Percentiles rank a stretch among this genome's conserved stretches.
Conservation (phyloP, 1,140 invertebrate genomes). For the Trypoxylus dichotomus region DNA sequence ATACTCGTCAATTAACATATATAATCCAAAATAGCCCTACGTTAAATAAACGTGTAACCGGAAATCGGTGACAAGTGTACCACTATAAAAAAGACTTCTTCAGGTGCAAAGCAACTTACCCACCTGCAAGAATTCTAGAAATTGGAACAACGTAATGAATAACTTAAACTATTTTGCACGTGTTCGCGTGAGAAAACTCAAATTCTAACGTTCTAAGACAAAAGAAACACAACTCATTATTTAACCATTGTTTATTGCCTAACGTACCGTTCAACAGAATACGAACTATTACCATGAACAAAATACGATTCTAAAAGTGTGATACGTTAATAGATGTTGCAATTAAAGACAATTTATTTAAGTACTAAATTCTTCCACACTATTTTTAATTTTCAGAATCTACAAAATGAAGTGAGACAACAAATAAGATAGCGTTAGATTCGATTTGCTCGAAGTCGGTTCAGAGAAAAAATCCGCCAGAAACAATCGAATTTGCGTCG, state of each 20-base stretch:
- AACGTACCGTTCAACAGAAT: too few relatives aligned
- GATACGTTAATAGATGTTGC: too few relatives aligned
- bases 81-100: not conserved
- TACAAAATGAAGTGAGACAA: too few relatives aligned
- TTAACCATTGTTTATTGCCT: too few relatives aligned
- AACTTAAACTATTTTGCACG: constrained; percentile 3
- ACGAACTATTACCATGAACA: too few relatives aligned
- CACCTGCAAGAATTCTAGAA: not conserved
- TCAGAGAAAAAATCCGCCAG: constrained; percentile 12
- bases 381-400: too few relatives aligned
- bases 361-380: too few relatives aligned
- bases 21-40: not conserved
- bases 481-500: constrained; percentile 31
- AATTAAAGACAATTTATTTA: too few relatives aligned
- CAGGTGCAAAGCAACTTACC: not conserved
- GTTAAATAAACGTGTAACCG: constrained; percentile 8
- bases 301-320: too few relatives aligned
- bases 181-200: not conserved
- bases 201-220: too few relatives aligned
- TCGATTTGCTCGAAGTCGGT: not conserved
- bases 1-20: not conserved
- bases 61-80: not conserved
- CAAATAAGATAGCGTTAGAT: not conserved
- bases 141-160: not conserved
- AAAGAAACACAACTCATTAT: too few relatives aligned